Evolutionary conservation across 1,140 invertebrate species (phyloP), one percentile per base, ranked within the genome.

Genomic region (Drosophila kanapiae): DNA sequence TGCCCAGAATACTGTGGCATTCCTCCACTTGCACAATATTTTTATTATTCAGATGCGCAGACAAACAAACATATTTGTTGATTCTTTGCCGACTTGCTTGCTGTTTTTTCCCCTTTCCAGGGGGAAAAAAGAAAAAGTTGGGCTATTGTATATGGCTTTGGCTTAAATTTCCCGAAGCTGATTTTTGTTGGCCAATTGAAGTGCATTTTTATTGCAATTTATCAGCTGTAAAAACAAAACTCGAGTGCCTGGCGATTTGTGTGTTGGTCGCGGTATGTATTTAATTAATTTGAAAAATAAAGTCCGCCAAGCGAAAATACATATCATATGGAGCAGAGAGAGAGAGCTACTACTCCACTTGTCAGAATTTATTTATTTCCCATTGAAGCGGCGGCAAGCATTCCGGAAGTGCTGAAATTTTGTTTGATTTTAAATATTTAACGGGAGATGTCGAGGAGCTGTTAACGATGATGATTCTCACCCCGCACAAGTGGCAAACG

Each of bases 271-370:
- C 60, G 75, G 49, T 71, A 70, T 78, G 49, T 71, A 70, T 78
- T 78, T 78, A 78, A 78, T 78, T 78, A 78, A 78, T 70, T 78
- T 70, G 45, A 70, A 78, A 68, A 78, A 72, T 71, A 59, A 71
- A 60, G 18, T 60, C 10, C 29, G 10, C 29, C 40, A 33, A 14
- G 27, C 16, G 45, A 60, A 10, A 69, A 70, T 45, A 48, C 10
- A 69, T 38, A 47, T 54, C 27, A 75, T 35, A 16, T 62, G 33
- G 48, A 43, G 23, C 23, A 35, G 18, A 68, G 23, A 37, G 23
- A 1, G 31, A 31, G 31, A 7, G 31, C 3, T 8, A 8, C 31
- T 58, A 49, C 37, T 43, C 29, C 33, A 72, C 33, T 31, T 31
- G 67, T 51, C 18, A 40, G 27, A 42, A 18, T 72, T 38, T 71